phyloP scores from a whole-genome alignment of 2,797 vertebrate species.

The Poliocrania exsul region DNA sequence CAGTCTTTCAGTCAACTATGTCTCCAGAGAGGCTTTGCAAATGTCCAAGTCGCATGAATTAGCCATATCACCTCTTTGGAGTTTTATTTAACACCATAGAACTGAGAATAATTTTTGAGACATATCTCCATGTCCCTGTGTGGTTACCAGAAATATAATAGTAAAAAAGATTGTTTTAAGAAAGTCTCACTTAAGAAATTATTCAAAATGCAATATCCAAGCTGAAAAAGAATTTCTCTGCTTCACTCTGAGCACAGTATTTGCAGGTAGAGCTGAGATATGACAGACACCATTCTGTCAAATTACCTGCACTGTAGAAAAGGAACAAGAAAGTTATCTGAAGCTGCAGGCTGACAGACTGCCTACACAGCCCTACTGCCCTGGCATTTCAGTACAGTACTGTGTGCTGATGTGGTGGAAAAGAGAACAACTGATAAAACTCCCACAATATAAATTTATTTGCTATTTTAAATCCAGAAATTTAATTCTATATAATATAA shows the following conservation, averaged over 20 bases:
- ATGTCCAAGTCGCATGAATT: neutral
- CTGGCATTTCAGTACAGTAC: neutral
- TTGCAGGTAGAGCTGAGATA: neutral
- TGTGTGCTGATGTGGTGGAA: neutral
- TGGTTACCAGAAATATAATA: neutral
- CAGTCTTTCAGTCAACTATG: neutral
- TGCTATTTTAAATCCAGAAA: neutral
- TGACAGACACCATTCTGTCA: neutral
- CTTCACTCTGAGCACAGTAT: neutral
- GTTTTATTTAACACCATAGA: fast-evolving
- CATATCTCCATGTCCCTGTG: neutral
- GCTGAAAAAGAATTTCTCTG: neutral
- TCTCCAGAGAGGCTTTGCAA: neutral
- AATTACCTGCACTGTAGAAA: neutral
- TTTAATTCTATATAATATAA: neutral
- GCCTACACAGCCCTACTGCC: neutral
- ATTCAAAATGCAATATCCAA: neutral
- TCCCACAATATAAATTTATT: neutral
- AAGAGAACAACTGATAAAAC: neutral
- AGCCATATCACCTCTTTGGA: neutral
- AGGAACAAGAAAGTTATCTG: neutral
- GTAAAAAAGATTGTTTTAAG: neutral
- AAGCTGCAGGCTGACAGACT: neutral
- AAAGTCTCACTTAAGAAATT: neutral
- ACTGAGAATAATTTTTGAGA: neutral